Base-by-base conservation (phyloP, 1,140 invertebrate genomes). In the Drosophila pseudoananassae region DNA sequence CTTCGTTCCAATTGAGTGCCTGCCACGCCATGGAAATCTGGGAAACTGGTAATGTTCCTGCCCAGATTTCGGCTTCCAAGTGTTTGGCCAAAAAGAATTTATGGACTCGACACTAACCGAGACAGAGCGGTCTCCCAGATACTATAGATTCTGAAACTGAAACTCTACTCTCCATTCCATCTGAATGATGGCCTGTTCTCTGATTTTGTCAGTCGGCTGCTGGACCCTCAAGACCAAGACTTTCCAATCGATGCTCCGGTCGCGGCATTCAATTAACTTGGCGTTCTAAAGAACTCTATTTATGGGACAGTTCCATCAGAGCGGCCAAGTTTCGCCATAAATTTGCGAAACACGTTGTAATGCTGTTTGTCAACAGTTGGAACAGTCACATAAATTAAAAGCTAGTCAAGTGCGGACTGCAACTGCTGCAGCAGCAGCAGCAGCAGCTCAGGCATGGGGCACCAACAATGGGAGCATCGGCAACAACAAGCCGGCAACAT, bases 361-460 rank as follows among this genome's bases (percentile, higher is more conserved):
- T 89, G 78, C 75, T 83, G 83, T 88, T 88, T 89, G 83, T 88
- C 83, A 88, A 88, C 83, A 88, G 84, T 89, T 88, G 81, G 63
- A 79, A 70, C 84, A 78, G 75, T 73, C 83, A 88, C 78, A 88
- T 88, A 87, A 87, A 87, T 88, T 87, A 89, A 87, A 87, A 82
- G 64, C 82, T 75, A 85, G 82, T 85, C 78, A 87, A 85, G 82
- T 85, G 82, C 68, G 55, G 82, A 82, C 66, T 72, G 77, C 78
- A 61, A 73, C 63, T 64, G 63, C 74, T 43, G 25, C 72, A 59
- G 65, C 71, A 38, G 10, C 76, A 56, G n/a, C 66, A 50, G 14
- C 57, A 40, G 9, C 60, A 52, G 14, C 73, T 57, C 1, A 59
- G 55, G 12, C 58, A 50, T 20, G 20, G 20, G 2, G 20, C 72